These are phyloP conservation scores for Dinothrombium tinctorium DNA, from an alignment of 1,140 invertebrate genomes.

Conservation along the genomic window DNA sequence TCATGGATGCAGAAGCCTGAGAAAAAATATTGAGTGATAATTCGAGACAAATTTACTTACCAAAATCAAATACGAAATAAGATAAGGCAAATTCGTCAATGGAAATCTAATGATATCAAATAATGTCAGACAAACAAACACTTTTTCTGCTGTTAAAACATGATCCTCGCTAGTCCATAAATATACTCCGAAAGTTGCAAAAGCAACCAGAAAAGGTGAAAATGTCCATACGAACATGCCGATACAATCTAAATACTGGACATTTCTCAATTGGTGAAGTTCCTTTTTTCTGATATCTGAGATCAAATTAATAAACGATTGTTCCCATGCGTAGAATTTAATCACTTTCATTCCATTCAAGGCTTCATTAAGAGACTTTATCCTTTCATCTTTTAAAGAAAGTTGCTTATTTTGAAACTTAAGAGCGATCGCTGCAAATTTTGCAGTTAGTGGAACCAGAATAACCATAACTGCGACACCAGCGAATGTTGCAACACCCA, in stretches of 20 bases:
- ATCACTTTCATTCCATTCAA: slow-evolving; percentile 64
- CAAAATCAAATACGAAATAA: too few species aligned
- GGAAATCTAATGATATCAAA: slow-evolving; percentile 51
- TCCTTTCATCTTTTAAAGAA: slow-evolving; percentile 39
- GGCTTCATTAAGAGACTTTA: slow-evolving; percentile 68
- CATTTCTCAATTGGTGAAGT: neutral
- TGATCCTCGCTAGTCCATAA: slow-evolving; percentile 23
- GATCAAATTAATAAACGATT: slow-evolving; percentile 14
- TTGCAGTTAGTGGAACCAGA: slow-evolving; percentile 25
- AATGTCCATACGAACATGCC: slow-evolving; percentile 2
- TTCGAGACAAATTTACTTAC: too few species aligned
- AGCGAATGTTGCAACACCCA: slow-evolving; percentile 58
- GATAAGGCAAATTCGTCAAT: slow-evolving; percentile 15
- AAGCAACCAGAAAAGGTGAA: slow-evolving; percentile 19
- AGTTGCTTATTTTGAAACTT: slow-evolving; percentile 23
- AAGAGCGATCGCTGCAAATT: slow-evolving; percentile 22
- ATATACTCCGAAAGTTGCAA: slow-evolving; percentile 21
- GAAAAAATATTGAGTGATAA: too few species aligned
- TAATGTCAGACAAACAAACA: slow-evolving; percentile 35
- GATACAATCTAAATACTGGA: neutral
- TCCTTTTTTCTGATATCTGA: slow-evolving; percentile 1
- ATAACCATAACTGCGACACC: slow-evolving; percentile 70
- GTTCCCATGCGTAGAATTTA: slow-evolving; percentile 51
- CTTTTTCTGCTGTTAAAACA: slow-evolving; percentile 31
- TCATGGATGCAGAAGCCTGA: slow-evolving; percentile 49